Evolutionary conservation across 2,113 vertebrate genomes (phyloP).

Genomic region (Spermophilus dauricus): DNA sequence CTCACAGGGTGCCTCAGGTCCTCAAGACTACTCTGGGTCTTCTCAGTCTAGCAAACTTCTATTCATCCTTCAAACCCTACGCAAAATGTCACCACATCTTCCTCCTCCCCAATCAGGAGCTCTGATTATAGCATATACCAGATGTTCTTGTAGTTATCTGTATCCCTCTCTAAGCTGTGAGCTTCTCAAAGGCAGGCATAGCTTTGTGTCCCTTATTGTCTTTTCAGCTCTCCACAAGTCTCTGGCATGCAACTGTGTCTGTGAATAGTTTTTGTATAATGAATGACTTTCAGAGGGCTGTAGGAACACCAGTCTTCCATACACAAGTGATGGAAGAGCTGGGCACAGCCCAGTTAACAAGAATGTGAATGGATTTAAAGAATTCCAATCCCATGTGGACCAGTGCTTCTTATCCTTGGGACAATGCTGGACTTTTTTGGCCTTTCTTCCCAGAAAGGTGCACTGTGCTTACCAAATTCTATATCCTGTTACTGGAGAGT

Average conservation of each 20-base stretch:
- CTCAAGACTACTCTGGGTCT: not conserved
- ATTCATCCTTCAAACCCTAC: not conserved
- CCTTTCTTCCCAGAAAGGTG: not conserved
- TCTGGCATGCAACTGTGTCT: not conserved
- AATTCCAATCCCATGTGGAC: not conserved
- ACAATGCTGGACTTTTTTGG: not conserved
- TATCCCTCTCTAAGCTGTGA: not conserved
- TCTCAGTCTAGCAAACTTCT: not conserved
- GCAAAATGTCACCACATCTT: not conserved
- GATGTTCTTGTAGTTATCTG: not conserved
- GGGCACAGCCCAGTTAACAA: conserved; percentile 21
- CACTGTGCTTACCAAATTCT: not conserved
- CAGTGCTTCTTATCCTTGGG: conserved; percentile 8
- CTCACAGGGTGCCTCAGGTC: not conserved
- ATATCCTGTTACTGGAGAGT: not conserved
- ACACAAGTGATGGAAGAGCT: not conserved
- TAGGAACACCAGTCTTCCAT: not conserved
- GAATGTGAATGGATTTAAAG: conserved; percentile 36
- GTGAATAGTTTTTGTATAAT: not conserved
- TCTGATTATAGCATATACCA: not conserved
- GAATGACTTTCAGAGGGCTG: not conserved
- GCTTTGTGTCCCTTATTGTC: not conserved
- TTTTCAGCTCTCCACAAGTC: not conserved
- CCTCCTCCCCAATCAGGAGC: not conserved
- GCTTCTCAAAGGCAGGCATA: not conserved